Evolutionary conservation across 2,888 invertebrate species (phyloP), one percentile per base, ranked within the genome.

Genomic region (Ganaspis brasiliensis): DNA sequence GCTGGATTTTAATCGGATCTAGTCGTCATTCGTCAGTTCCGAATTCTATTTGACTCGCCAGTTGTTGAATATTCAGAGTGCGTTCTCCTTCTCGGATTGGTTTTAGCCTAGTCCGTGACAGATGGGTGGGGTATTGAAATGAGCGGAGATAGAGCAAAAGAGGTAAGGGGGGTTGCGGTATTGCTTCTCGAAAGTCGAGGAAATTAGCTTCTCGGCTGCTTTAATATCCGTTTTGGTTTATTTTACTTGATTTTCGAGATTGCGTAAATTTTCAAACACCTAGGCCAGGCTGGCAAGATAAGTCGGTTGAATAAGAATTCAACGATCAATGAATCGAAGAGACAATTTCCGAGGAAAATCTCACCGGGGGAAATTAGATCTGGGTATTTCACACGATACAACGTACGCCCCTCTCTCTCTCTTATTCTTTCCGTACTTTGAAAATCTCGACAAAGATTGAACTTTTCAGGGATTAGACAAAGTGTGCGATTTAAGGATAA

Each of bases 21-120:
- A 84, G 83, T 84, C 87, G 85, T 86, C 87, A 84, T 84, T 84
- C 87, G 85, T 86, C 87, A 86, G 83, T 83, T 79, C 81, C 82
- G 77, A 87, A 87, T 85, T 87, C 86, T 84, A 87, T 86, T 86
- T 86, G 77, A 78, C 40, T 73, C 76, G 76, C 72, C 72, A 79
- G 72, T 74, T 37, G 37, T 37, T 63, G 14, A 63, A 40, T 63
- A 63, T 63, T 63, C 37, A 63, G 63, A 40, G 21, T 37, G 10
- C 24, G 40, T 67, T 67, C 9, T 24, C 24, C 40, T 9, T 67
- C 4, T n/a, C n/a, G 3, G n/a, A 67, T 21, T 59, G 31, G 31
- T 59, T 59, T 59, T 16, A 59, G 59, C 1, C 59, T 67, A 26
- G 14, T 21, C 67, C n/a, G 67, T 67, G 67, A 63, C 61, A 61